A percentile compares a stretch with the other conserved stretches of the same genome.
These are phyloP conservation scores for Nemotelus pantherinus DNA, from an alignment of 2,888 invertebrate species.

Conservation along the genomic window DNA sequence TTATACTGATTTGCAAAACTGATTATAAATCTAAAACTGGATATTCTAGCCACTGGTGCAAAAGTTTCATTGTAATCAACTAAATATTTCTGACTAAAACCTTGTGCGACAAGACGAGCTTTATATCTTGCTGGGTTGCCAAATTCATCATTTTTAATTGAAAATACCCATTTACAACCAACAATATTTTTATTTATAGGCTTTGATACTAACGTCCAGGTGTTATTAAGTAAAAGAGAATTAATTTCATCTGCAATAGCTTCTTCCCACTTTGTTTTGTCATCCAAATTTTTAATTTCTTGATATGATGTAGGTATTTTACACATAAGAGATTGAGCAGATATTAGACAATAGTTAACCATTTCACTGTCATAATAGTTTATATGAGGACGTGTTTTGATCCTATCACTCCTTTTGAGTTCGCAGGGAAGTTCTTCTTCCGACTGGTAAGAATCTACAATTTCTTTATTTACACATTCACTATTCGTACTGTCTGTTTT, in stretches of 20 bases:
- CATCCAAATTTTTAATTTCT: constrained; percentile 48
- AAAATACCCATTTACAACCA: constrained; percentile 53
- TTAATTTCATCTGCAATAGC: constrained; percentile 53
- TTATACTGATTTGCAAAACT: constrained; percentile 50
- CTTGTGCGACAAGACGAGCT: constrained; percentile 50
- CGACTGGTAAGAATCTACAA: too few relatives aligned
- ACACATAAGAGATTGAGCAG: constrained; percentile 37
- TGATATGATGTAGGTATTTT: constrained; percentile 48
- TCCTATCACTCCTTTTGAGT: constrained; percentile 8
- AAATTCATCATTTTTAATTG: constrained; percentile 38
- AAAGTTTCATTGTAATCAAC: constrained; percentile 51
- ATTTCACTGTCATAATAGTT: neutral
- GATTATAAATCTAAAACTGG: constrained; percentile 49
- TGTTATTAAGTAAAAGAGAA: constrained; percentile 52
- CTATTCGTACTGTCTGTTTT: too few relatives aligned
- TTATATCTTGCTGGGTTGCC: constrained; percentile 45
- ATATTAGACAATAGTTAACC: neutral
- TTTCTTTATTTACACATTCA: too few relatives aligned
- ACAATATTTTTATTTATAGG: constrained; percentile 52
- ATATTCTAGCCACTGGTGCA: constrained; percentile 51
- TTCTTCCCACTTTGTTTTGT: constrained; percentile 51
- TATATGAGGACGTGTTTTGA: neutral
- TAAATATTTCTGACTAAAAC: constrained; percentile 49
- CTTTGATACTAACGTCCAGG: constrained; percentile 50
- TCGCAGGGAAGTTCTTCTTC: neutral